Evolutionary conservation across 2,888 invertebrate species (phyloP).

Genomic region (Trissolcus brochymenae): DNA sequence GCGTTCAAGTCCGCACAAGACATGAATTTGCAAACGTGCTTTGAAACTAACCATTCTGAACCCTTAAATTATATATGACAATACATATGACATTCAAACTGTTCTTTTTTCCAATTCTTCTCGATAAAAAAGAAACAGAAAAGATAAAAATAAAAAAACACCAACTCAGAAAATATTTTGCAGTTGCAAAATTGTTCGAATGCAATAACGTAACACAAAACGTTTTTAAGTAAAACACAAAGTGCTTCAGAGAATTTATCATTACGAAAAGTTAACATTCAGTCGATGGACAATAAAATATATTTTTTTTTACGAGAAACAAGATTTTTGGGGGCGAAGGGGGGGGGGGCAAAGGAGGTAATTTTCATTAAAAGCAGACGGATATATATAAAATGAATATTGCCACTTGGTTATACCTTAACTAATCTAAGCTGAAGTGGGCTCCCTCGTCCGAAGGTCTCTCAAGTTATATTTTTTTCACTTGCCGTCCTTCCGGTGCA

Average conservation of each 20-base stretch:
- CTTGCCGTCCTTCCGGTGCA: constrained; percentile 43
- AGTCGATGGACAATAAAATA: neutral
- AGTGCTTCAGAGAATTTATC: too few species aligned
- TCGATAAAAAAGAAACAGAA: neutral
- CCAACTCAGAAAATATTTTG: too few species aligned
- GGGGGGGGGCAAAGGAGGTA: constrained; percentile 15
- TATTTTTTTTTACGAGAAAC: neutral
- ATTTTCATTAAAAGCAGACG: constrained; percentile 37
- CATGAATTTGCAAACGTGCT: constrained; percentile 4
- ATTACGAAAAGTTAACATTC: neutral
- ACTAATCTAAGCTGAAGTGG: constrained; percentile 31
- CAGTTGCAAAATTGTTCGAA: neutral
- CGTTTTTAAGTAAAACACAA: neutral
- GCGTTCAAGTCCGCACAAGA: neutral
- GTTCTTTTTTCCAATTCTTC: neutral
- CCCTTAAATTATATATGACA: constrained; percentile 9
- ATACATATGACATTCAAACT: constrained; percentile 3
- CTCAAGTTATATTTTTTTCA: constrained; percentile 24
- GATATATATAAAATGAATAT: constrained; percentile 48
- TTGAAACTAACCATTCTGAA: constrained; percentile 6
- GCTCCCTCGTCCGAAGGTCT: constrained; percentile 38
- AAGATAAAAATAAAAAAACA: neutral
- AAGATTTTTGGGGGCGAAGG: constrained; percentile 36
- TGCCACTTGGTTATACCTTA: constrained; percentile 60
- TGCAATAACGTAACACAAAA: neutral